Base-by-base conservation (phyloP, 2,888 invertebrate genomes). In the Parnassius orleans region DNA sequence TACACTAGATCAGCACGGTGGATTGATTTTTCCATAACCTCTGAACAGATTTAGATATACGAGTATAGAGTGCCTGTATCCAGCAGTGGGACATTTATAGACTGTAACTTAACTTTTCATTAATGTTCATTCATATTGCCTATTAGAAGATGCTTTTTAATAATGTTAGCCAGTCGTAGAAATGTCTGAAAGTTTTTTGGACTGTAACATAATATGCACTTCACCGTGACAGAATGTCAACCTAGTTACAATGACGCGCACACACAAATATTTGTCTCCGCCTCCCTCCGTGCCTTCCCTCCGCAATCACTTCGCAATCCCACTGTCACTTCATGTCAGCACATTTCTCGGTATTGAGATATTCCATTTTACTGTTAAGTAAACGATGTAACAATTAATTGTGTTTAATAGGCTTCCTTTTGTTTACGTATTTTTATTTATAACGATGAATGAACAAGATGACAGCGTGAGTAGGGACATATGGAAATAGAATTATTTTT, bases 141-240 rank as follows among this genome's bases (percentile, higher is more conserved):
- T 33, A 5, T 33, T 33, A 33, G 7, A 33, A 0, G 33, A 33
- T 7, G 5, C 5, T 7, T 33, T 33, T 33, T 33, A 7, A 33
- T 33, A 11, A 12, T 46, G 5, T 46, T 10, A 33, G 47, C 24
- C 15, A 48, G 10, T 60, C 47, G 19, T 41, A 42, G n/a, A 53
- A 47, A 53, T 42, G 53, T 42, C 53, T 53, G n/a, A 59, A 33
- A 7, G 7, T 33, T 33, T 53, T 12, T 14, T 43, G 2, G 10
- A 59, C 11, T 12, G n/a, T 46, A 46, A 46, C n/a, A 46, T 46
- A 33, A 54, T 41, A 15, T 51, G 33, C 42, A 12, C 56, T 42
- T 57, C 57, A 47, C 53, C 19, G 11, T 78, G 80, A 78, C 81
- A 78, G 80, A 74, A 72, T 78, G 74, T 82, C 81, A 83, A 79